Base-by-base conservation (phyloP, 2,797 vertebrate species). In the Sitta carolinensis region DNA sequence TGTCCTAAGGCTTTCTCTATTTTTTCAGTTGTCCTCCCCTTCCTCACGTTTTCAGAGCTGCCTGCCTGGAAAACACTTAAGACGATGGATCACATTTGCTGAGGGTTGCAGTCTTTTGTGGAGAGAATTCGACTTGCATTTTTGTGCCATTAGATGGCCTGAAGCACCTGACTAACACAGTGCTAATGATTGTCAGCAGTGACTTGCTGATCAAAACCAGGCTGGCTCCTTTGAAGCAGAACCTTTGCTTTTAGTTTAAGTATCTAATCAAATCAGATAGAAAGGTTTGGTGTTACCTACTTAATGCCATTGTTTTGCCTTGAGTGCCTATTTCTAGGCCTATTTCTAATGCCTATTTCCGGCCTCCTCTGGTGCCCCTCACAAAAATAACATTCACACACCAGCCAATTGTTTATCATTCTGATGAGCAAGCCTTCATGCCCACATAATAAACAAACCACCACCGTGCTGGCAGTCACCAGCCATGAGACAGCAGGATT, bases 391-490 rank as follows among this genome's bases (percentile, higher is more conserved):
- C 32, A 26, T 57, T 84, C 34, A 25, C 27, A 11, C 36, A 25
- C 9, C 50, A 76, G 50, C 26, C 26, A 30, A 43, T 32, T 67
- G 6, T 76, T 92, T 13, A 5, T 36, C 32, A 29, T 76, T n/a
- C 18, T 45, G 40, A 2, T 1, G 1, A 61, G 12, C 7, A 27
- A 58, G n/a, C 21, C 29, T 80, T n/a, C 15, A 6, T 58, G 45
- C 30, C 32, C 30, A 4, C 30, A 3, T 0, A 38, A 55, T 45
- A 84, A 38, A 55, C 51, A 84, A 88, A 52, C 16, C 48, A 40
- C 16, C 32, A 17, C 9, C 0, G 0, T 34, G 23, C 38, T 34
- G 75, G n/a, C 51, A 43, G 27, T 17, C n/a, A 48, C 10, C 38
- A 82, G 66, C 38, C 38, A 8, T 7, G 25, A 61, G 43, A 51